These are phyloP conservation scores for Lampris megalopsis DNA, from an alignment of 2,113 vertebrate genomes.

Conservation along the genomic window DNA sequence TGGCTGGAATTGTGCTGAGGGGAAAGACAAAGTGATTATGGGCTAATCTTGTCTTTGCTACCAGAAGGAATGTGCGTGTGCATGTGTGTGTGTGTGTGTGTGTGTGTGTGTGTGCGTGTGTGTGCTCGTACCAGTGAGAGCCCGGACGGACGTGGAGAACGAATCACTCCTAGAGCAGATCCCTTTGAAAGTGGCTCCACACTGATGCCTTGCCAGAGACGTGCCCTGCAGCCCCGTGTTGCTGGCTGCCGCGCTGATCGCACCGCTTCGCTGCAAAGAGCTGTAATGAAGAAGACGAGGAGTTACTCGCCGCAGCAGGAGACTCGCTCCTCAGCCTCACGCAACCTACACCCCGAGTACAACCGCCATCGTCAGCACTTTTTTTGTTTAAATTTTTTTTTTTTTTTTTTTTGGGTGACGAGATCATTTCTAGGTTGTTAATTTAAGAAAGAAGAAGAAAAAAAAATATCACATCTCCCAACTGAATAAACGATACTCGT, in stretches of 20 bases:
- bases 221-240: constrained; percentile 31
- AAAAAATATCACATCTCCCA: too few relatives aligned
- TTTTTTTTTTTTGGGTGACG: too few relatives aligned
- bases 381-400: too few relatives aligned
- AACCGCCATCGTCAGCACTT: too few relatives aligned
- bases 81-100: background rate
- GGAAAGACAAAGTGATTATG: constrained; percentile 47
- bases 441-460: too few relatives aligned
- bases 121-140: constrained; percentile 16
- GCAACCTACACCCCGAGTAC: too few relatives aligned
- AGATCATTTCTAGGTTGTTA: too few relatives aligned
- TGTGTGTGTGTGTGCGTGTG: constrained; percentile 12
- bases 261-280: constrained; percentile 18
- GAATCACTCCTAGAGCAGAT: constrained; percentile 28
- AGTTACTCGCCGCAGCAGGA: constrained; percentile 7
- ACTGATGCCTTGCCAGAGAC: constrained; percentile 58
- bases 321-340: too few relatives aligned
- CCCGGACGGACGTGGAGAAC: constrained; percentile 14
- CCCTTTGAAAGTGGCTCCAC: constrained; percentile 32
- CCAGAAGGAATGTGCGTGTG: constrained; percentile 29
- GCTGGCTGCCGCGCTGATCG: constrained; percentile 35
- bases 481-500: too few relatives aligned
- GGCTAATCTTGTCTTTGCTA: constrained; percentile 56
- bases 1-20: constrained; percentile 47
- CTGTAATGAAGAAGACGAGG: constrained; percentile 32